phyloP scores from a whole-genome alignment of 2,888 invertebrate genomes.

The Allygus modestus region DNA sequence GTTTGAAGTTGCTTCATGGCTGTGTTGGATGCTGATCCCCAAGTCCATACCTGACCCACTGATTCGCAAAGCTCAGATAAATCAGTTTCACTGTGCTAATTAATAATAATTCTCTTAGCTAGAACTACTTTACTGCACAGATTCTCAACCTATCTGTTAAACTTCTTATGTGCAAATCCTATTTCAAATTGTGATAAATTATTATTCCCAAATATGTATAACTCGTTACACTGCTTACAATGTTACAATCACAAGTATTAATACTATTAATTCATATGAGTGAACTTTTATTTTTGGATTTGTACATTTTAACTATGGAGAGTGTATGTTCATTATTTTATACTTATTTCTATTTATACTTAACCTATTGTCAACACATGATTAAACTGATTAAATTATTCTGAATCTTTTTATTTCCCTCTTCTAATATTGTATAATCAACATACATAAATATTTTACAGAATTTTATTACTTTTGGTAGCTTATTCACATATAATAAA shows the following conservation, averaged over 20 bases:
- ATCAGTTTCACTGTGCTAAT: background rate
- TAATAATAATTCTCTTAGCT: background rate
- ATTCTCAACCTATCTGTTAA: too few species aligned
- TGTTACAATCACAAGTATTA: too few species aligned
- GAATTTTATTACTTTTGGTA: background rate
- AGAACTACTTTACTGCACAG: background rate
- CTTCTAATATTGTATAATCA: background rate
- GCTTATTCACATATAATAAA: background rate
- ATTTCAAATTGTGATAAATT: too few species aligned
- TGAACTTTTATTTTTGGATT: background rate
- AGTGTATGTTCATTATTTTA: background rate
- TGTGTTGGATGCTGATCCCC: constrained; percentile 14
- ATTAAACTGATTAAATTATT: background rate
- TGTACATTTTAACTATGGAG: background rate
- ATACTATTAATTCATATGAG: background rate
- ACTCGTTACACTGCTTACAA: too few species aligned
- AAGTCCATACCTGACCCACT: background rate
- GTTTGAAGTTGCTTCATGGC: constrained; percentile 3
- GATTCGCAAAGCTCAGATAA: background rate
- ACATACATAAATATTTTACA: background rate
- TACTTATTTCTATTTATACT: background rate
- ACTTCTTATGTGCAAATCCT: too few species aligned
- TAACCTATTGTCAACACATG: background rate
- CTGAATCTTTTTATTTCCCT: background rate
- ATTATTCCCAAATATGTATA: too few species aligned